Conservation (phyloP, 2,113 vertebrate genomes). For the Oxyura jamaicensis region DNA sequence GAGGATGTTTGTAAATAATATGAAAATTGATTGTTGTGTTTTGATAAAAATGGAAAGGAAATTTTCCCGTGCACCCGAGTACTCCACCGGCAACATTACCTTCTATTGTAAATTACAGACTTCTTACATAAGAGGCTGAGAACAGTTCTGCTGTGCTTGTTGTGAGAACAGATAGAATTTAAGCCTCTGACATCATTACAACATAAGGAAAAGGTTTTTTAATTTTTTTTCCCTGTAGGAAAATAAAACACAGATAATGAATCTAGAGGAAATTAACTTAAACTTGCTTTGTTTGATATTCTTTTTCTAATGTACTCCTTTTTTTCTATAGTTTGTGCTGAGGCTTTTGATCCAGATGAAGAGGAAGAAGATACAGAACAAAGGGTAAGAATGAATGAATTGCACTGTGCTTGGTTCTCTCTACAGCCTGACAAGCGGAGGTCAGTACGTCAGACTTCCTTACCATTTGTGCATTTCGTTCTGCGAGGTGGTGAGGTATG, state of each 20-base stretch:
- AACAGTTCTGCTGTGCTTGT: not conserved
- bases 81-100: not conserved
- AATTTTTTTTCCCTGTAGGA: not conserved
- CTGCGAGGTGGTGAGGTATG: not conserved
- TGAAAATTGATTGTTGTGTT: not conserved
- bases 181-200: not conserved
- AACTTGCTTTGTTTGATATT: not conserved
- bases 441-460: not conserved
- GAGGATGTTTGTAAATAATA: not conserved
- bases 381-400: constrained; percentile 77
- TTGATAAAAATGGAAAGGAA: not conserved
- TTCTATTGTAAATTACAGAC: not conserved
- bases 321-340: constrained; percentile 89
- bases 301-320: not conserved
- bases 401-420: not conserved
- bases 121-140: not conserved
- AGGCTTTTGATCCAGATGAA: constrained; percentile 95
- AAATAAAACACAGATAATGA: not conserved
- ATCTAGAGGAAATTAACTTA: not conserved
- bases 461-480: not conserved
- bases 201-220: not conserved
- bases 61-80: not conserved
- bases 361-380: constrained; percentile 97
- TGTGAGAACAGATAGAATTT: not conserved
- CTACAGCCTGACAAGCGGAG: not conserved